Conservation (phyloP, 1,140 invertebrate genomes). For the Caerostris darwini region DNA sequence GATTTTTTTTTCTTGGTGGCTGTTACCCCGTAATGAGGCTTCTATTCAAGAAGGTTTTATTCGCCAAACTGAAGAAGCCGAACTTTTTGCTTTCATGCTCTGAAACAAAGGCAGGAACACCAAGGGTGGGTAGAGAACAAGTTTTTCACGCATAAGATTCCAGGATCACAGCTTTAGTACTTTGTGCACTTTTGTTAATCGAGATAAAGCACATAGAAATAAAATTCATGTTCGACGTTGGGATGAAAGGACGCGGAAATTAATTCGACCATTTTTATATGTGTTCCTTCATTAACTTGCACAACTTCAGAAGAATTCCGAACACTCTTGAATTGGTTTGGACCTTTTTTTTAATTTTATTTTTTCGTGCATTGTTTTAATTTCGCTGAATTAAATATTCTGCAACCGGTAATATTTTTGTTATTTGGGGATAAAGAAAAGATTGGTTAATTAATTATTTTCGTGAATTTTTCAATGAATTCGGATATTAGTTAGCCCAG, state of each 20-base stretch:
- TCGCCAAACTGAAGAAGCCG: constrained; percentile 36
- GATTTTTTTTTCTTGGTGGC: constrained; percentile 18
- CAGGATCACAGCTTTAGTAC: neutral
- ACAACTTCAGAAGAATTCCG: neutral
- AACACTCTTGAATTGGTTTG: neutral
- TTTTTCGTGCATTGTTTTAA: too few relatives aligned
- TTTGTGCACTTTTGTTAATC: constrained; percentile 37
- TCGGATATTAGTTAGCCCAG: too few relatives aligned
- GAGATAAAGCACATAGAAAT: constrained; percentile 44
- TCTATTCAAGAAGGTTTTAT: constrained; percentile 67
- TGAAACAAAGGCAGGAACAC: constrained; percentile 50
- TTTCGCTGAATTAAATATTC: too few relatives aligned
- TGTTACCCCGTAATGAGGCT: constrained; percentile 62
- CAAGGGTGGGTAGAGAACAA: constrained; percentile 33
- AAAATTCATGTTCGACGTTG: neutral
- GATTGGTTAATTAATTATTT: too few relatives aligned
- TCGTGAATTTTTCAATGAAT: too few relatives aligned
- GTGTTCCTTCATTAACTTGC: constrained; percentile 32
- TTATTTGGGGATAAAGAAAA: too few relatives aligned
- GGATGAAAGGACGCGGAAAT: constrained; percentile 16
- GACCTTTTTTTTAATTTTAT: too few relatives aligned
- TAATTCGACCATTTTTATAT: constrained; percentile 41
- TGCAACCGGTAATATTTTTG: too few relatives aligned
- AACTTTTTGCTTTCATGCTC: constrained; percentile 36
- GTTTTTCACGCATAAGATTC: constrained; percentile 45